Evolutionary conservation across 2,797 vertebrate species (phyloP), one percentile per base, ranked within the genome.

Genomic region (Orestias chungarensis): DNA sequence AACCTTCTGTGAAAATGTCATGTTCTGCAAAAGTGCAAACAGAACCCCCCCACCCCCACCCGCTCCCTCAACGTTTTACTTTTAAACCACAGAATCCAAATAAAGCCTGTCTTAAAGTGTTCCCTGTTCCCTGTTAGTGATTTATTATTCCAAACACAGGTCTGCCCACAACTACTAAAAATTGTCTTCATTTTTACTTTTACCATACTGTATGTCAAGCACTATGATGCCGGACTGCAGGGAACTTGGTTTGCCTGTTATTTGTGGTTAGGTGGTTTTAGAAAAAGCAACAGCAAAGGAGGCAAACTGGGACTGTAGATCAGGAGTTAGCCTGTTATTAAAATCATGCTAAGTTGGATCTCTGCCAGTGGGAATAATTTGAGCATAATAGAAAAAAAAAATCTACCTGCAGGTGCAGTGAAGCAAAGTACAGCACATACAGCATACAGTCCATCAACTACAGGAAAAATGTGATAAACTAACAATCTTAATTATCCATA

Each of bases 271-370:
- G 54, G 62, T 76, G 35, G 66, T 71, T 74, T 38, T 35, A 42
- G 68, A 76, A 66, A 75, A 62, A 76, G 27, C 78, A 64, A 46
- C 50, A 31, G 64, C 61, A 17, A 3, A 35, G 66, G 55, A 49
- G 64, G 74, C 55, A 73, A 65, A 75, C 66, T 75, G 82, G 74
- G 76, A 79, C 62, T 55, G 35, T 44, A 76, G 76, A 82, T 61
- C 80, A 81, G 84, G 74, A 81, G 75, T 87, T 82, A 79, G 82
- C 49, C 82, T 74, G 82, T 90, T 86, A 91, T 91, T 91, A 89
- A 89, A 88, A 88, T 73, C 76, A 77, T 44, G 66, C 73, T 40
- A 64, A 72, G 55, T 59, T 86, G 82, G 76, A 81, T 71, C 11
- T 65, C 47, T 18, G 77, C 86, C 88, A 80, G 14, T 71, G 73